These are phyloP conservation scores for Dorcus hopei DNA, from an alignment of 2,888 invertebrate species.

Conservation along the genomic window DNA sequence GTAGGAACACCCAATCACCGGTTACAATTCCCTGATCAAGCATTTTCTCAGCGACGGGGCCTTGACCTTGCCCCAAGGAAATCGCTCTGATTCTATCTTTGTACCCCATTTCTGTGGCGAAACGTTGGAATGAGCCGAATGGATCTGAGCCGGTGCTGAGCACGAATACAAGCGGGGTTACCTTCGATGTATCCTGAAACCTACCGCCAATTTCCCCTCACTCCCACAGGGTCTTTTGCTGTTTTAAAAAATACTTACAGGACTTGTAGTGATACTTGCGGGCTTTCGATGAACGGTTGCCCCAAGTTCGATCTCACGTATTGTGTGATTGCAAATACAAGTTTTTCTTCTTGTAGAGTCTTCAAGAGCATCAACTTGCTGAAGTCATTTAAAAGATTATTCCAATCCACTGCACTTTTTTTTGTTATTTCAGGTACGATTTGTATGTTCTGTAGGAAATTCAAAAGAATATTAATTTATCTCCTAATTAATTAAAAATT, in stretches of 20 bases:
- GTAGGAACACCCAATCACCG: slow-evolving; percentile 88
- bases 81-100: slow-evolving; percentile 71
- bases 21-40: slow-evolving; percentile 66
- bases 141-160: slow-evolving; percentile 88
- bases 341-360: slow-evolving; percentile 73
- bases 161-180: slow-evolving; percentile 81
- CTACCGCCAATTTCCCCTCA: slow-evolving; percentile 46
- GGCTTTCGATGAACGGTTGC: slow-evolving; percentile 76
- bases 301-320: slow-evolving; percentile 78
- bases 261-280: slow-evolving; percentile 66
- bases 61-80: slow-evolving; percentile 89
- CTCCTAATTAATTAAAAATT: too few relatives aligned
- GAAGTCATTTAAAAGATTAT: slow-evolving; percentile 62
- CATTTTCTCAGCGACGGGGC: slow-evolving; percentile 79
- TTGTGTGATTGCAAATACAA: slow-evolving; percentile 76
- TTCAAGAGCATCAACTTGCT: slow-evolving; percentile 80
- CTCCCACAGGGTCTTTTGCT: too few relatives aligned
- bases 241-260: slow-evolving; percentile 49
- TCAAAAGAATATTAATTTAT: too few relatives aligned
- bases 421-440: slow-evolving; percentile 44
- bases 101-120: slow-evolving; percentile 73
- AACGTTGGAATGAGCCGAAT: slow-evolving; percentile 76
- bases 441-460: slow-evolving; percentile 54
- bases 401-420: slow-evolving; percentile 55
- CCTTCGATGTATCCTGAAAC: slow-evolving; percentile 66